A percentile compares a stretch with the other conserved stretches of the same genome.
Evolutionary conservation across 2,113 vertebrate species (phyloP).

Genomic region (Misgurnus anguillicaudatus): DNA sequence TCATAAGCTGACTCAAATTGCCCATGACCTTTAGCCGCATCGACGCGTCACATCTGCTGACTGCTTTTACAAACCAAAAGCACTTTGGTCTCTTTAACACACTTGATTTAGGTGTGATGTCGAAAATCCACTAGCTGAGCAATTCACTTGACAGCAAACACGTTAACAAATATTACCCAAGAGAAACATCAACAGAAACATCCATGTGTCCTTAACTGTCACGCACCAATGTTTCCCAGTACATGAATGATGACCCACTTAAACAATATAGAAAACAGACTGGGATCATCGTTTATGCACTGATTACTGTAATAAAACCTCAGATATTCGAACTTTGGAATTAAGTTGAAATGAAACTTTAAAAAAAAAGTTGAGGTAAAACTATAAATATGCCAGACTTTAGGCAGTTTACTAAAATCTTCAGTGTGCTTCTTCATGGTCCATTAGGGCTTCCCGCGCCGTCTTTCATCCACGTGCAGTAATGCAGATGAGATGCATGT

Average conservation of each 20-base stretch:
- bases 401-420: neutral
- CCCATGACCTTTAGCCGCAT: too few species aligned
- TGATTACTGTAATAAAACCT: neutral
- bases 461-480: neutral
- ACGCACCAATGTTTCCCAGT: neutral
- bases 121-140: constrained; percentile 4
- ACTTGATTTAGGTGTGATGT: neutral
- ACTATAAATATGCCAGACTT: neutral
- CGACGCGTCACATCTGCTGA: neutral
- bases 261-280: neutral
- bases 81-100: neutral
- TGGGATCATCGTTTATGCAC: neutral
- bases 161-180: neutral
- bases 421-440: neutral
- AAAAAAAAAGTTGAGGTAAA: constrained; percentile 14
- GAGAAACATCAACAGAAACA: neutral
- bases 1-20: too few species aligned
- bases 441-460: neutral
- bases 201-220: neutral
- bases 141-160: neutral
- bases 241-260: neutral
- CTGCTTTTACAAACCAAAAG: neutral
- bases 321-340: neutral
- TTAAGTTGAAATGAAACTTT: constrained; percentile 3
- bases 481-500: constrained; percentile 2